Evolutionary conservation across 2,113 vertebrate species (phyloP).

Genomic region (Isichthys henryi): DNA sequence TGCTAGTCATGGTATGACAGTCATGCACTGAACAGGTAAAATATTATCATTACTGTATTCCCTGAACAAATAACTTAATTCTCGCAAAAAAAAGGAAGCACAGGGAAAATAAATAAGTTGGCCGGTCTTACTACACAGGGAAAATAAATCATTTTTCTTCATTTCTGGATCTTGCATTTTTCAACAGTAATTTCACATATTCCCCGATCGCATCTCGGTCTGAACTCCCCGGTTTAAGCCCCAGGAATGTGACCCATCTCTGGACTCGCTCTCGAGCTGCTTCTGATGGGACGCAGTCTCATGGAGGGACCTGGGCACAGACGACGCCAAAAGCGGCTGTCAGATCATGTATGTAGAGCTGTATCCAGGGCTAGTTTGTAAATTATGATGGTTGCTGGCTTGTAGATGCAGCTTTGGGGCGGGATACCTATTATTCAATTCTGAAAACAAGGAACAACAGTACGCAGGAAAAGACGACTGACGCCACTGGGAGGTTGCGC

Average conservation of each 20-base stretch:
- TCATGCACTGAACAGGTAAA: conserved; percentile 28
- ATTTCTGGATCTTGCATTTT: conserved; percentile 13
- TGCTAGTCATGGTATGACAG: not conserved
- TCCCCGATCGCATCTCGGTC: conserved; percentile 3
- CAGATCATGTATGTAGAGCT: conserved; percentile 18
- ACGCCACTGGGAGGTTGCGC: not conserved
- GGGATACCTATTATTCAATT: not conserved
- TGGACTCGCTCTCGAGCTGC: not conserved
- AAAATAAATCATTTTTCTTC: conserved; percentile 24
- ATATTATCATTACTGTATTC: conserved; percentile 22
- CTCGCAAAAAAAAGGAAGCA: conserved; percentile 5
- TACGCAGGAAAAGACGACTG: not conserved
- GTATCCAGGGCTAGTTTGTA: conserved; percentile 2
- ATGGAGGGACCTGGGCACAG: not conserved
- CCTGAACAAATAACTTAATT: conserved; percentile 14
- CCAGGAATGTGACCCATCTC: not conserved
- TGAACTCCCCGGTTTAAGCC: conserved; percentile 10
- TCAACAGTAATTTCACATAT: conserved; percentile 18
- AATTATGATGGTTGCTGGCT: not conserved
- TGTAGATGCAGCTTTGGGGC: not conserved
- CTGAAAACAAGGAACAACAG: not conserved
- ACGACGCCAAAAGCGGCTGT: not conserved
- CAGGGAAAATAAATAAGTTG: conserved; percentile 17
- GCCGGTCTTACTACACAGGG: conserved; percentile 19
- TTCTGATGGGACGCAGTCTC: not conserved